Evolutionary conservation across 2,888 invertebrate genomes (phyloP).

Genomic region (Heteromurus nitidus): DNA sequence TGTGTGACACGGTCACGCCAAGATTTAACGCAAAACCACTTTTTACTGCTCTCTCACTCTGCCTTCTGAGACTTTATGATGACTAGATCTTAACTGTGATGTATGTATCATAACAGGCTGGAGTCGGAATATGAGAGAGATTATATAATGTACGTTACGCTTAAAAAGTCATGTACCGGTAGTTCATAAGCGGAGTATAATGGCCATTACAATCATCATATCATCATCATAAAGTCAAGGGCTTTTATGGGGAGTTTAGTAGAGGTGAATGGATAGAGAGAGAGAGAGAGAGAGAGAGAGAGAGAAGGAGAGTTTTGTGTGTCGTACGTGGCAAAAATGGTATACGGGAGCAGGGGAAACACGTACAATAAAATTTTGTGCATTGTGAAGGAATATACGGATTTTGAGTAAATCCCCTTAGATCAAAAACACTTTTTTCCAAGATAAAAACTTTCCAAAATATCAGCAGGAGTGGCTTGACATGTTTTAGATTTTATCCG

Average conservation of each 20-base stretch:
- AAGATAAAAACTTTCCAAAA: constrained; percentile 58
- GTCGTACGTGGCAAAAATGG: constrained; percentile 17
- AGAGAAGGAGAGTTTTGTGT: background rate
- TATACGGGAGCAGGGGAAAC: no score
- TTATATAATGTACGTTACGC: no score
- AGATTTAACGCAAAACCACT: constrained; percentile 57
- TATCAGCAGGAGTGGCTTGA: constrained; percentile 59
- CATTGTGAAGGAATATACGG: no score
- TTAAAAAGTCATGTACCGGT: constrained; percentile 29
- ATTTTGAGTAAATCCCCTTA: constrained; percentile 45
- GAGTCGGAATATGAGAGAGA: constrained; percentile 31
- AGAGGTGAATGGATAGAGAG: background rate
- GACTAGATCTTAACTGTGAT: constrained; percentile 55
- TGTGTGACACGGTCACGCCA: constrained; percentile 55
- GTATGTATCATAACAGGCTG: constrained; percentile 55
- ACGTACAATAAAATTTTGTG: no score
- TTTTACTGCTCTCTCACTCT: constrained; percentile 48
- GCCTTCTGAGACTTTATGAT: constrained; percentile 47
- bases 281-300: no score
- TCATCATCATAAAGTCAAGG: constrained; percentile 50
- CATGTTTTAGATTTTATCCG: constrained; percentile 61
- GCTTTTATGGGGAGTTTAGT: constrained; percentile 15
- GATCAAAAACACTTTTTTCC: constrained; percentile 55
- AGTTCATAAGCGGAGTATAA: constrained; percentile 48
- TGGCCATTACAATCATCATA: constrained; percentile 62